Base-by-base conservation (phyloP, 2,113 vertebrate species). In the Turnix velox region DNA sequence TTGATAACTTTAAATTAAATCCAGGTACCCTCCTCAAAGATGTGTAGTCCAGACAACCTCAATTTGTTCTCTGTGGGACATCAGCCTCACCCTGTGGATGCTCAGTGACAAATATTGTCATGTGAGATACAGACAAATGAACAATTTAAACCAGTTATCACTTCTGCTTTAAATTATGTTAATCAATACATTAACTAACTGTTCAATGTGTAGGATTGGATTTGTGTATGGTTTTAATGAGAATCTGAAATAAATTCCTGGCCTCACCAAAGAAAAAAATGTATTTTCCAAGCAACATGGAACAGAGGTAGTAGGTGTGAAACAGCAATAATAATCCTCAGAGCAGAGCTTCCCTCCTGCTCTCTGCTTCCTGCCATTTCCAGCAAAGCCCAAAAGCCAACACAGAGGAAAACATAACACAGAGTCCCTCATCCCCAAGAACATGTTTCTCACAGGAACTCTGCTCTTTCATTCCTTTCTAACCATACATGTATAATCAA, bases 1-100 rank as follows among this genome's bases (percentile, higher is more conserved):
- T 49, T 81, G 42, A 42, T 66, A 86, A 31, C 39, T 88, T 80
- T 20, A 90, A 83, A 88, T 86, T 77, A 77, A 77, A 86, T 39
- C 28, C 23, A 62, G 52, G 39, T 33, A 71, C 10, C 33, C 86
- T 57, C 52, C 83, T 90, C 58, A 84, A 87, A 78, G 58, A 59
- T 12, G 33, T n/a, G 19, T 42, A 61, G 52, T 85, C 37, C 66
- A 87, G 54, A 45, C 30, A 81, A 81, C 4, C 22, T 89, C 45
- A 5, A 10, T n/a, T 87, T 65, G 40, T 58, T 63, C 57, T 63
- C 81, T 72, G 37, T 52, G 59, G 28, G 84, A 65, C 0, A 0
- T 40, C 1, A 57, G 25, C 49, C 74, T 77, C 17, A 12, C 78
- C 24, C 48, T 62, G 14, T 3, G 3, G 61, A 11, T 28, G 18